Conservation (phyloP, 2,888 invertebrate species). For the Rhorus exstirpatorius region DNA sequence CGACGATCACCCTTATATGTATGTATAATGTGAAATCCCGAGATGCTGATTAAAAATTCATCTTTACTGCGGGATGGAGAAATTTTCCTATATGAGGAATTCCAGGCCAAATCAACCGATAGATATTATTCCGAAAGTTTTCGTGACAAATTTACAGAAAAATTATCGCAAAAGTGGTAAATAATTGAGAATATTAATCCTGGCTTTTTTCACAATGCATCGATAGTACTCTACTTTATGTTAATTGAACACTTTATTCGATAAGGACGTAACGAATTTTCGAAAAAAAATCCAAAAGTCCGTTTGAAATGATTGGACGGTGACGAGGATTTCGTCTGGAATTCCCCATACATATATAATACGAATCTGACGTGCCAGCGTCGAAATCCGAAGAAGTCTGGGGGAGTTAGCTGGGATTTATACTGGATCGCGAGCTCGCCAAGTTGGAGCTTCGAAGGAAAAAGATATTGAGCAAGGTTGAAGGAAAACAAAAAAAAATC, state of each 20-base stretch:
- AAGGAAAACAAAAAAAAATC: slow-evolving; percentile 28
- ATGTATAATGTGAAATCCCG: no score
- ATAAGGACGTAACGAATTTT: not conserved
- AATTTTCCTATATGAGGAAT: slow-evolving; percentile 25
- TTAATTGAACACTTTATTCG: not conserved
- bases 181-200: no score
- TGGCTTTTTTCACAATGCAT: no score
- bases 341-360: slow-evolving; percentile 13
- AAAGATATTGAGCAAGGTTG: slow-evolving; percentile 38
- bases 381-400: slow-evolving; percentile 22
- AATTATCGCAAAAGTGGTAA: no score
- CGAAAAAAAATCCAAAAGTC: not conserved
- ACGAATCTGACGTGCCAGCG: slow-evolving; percentile 41
- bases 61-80: slow-evolving; percentile 46
- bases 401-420: slow-evolving; percentile 53
- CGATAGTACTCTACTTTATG: no score
- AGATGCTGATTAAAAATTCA: slow-evolving; percentile 47
- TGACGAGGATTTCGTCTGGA: slow-evolving; percentile 16
- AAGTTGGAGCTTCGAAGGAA: slow-evolving; percentile 35
- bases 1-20: no score
- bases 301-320: not conserved
- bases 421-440: slow-evolving; percentile 33
- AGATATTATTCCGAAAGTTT: no score
- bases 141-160: no score
- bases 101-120: slow-evolving; percentile 21